Evolutionary conservation across 2,797 vertebrate species (phyloP).

Genomic region (Jordanella pulchra): DNA sequence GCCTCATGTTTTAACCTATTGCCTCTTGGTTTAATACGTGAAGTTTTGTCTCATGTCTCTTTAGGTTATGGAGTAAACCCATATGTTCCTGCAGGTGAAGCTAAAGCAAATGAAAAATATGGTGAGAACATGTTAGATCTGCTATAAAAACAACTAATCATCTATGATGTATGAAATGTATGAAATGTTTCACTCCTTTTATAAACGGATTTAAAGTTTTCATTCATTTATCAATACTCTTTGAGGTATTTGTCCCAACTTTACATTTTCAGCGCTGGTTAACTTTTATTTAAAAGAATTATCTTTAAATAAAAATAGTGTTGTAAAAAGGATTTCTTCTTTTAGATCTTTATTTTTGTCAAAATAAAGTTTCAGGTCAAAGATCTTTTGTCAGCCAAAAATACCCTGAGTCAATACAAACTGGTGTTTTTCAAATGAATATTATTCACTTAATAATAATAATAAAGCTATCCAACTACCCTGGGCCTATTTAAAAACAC

Average conservation of each 20-base stretch:
- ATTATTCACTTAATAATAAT: background rate
- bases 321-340: background rate
- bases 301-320: too few species aligned
- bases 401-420: too few species aligned
- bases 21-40: background rate
- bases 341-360: background rate
- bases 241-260: background rate
- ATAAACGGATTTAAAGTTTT: background rate
- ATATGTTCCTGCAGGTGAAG: slow-evolving; percentile 41
- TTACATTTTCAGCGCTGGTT: background rate
- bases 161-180: too few species aligned
- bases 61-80: slow-evolving; percentile 59
- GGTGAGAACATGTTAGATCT: slow-evolving; percentile 45
- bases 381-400: background rate
- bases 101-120: slow-evolving; percentile 62
- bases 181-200: background rate
- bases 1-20: background rate
- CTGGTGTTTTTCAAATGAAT: background rate
- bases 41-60: slow-evolving; percentile 8
- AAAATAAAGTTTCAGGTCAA: background rate
- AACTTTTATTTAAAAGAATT: background rate
- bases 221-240: background rate
- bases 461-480: background rate
- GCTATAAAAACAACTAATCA: background rate
- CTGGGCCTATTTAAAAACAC: background rate